These are phyloP conservation scores for Habroteleia sp. DNA, from an alignment of 2,888 invertebrate species.

Conservation along the genomic window DNA sequence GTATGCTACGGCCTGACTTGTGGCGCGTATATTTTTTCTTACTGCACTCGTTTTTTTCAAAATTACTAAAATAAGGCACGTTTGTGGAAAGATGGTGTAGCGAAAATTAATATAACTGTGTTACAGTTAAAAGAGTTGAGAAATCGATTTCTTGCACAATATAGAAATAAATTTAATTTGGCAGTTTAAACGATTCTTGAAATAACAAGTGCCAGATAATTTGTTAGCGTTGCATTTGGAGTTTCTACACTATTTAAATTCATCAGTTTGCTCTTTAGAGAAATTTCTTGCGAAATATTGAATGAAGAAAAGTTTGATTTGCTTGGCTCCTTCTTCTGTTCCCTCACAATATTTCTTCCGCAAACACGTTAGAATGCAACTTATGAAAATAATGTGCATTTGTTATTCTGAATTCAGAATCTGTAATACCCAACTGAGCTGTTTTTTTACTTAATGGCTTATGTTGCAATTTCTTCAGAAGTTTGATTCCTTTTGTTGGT, in stretches of 20 bases:
- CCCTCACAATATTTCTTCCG: constrained; percentile 37
- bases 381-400: constrained; percentile 40
- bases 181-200: neutral
- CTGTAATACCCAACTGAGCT: constrained; percentile 26
- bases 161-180: neutral
- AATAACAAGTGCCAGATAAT: constrained; percentile 13
- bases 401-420: constrained; percentile 28
- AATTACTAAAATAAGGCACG: constrained; percentile 4
- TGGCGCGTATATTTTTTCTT: neutral
- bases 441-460: constrained; percentile 38
- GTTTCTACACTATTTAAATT: constrained; percentile 14
- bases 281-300: constrained; percentile 19
- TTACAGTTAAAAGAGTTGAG: constrained; percentile 1
- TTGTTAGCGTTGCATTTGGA: constrained; percentile 14
- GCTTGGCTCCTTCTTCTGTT: constrained; percentile 19
- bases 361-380: constrained; percentile 45
- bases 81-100: constrained; percentile 1
- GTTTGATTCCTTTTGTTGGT: constrained; percentile 15
- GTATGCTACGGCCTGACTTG: constrained; percentile 1
- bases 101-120: constrained; percentile 12
- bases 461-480: constrained; percentile 10
- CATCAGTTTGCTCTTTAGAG: constrained; percentile 12
- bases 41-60: neutral
- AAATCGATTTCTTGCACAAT: constrained; percentile 6
- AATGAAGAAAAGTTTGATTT: constrained; percentile 34